A percentile compares a stretch with the other conserved stretches of the same genome.
Evolutionary conservation across 2,888 invertebrate genomes (phyloP).

Genomic region (Drosophila fungiperda): DNA sequence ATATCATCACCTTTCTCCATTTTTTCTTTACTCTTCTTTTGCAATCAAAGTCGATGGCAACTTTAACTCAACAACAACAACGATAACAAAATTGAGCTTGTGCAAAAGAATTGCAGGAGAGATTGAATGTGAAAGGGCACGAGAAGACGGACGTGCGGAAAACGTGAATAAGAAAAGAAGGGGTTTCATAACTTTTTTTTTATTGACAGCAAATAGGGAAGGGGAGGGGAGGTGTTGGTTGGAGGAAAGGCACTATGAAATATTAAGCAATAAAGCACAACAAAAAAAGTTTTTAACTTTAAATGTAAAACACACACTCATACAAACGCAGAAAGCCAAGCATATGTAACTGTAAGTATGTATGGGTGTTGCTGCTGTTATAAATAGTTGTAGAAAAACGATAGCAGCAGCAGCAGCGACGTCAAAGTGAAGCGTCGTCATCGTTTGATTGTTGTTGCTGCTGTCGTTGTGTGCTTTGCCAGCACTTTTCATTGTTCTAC

Average conservation of each 20-base stretch:
- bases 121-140: constrained; percentile 37
- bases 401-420: constrained; percentile 22
- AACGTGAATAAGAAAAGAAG: constrained; percentile 13
- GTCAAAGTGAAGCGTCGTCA: constrained; percentile 32
- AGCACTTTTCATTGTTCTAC: constrained; percentile 37
- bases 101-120: constrained; percentile 34
- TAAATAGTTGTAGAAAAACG: constrained; percentile 51
- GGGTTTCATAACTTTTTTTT: constrained; percentile 41
- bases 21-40: not conserved
- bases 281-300: constrained; percentile 46
- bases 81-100: constrained; percentile 19
- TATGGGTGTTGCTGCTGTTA: constrained; percentile 30
- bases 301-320: constrained; percentile 37
- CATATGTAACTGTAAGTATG: constrained; percentile 7
- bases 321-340: constrained; percentile 3
- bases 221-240: not conserved
- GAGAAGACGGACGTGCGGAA: not conserved
- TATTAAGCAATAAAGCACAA: constrained; percentile 65
- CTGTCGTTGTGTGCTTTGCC: constrained; percentile 29
- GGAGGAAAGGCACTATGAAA: constrained; percentile 50
- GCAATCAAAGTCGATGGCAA: constrained; percentile 16
- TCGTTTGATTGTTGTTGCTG: constrained; percentile 26
- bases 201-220: constrained; percentile 28
- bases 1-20: not conserved
- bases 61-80: constrained; percentile 12